Percentiles rank a stretch among this genome's conserved stretches.
Evolutionary conservation across 2,113 vertebrate species (phyloP).

Genomic region (Varanus salvator): DNA sequence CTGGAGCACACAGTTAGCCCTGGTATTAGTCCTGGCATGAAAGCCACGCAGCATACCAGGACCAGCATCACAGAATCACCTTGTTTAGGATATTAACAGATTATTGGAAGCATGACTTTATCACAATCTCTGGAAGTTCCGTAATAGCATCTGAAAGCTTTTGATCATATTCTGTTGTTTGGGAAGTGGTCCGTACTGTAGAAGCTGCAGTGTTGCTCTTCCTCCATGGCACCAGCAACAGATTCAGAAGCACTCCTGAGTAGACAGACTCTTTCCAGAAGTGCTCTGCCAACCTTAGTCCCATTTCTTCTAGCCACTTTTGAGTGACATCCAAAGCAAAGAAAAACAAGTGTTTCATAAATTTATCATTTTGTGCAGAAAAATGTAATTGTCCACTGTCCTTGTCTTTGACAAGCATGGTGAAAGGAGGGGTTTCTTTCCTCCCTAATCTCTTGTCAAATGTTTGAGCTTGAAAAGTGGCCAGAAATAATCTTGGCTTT

Average conservation of each 20-base stretch:
- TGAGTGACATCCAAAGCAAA: neutral
- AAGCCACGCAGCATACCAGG: conserved; percentile 36
- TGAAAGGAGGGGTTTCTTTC: neutral
- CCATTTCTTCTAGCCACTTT: neutral
- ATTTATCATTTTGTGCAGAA: neutral
- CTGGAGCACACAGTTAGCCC: too few relatives aligned
- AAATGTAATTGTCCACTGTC: neutral
- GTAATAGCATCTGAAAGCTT: neutral
- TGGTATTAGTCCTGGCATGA: neutral
- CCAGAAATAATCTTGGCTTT: conserved; percentile 30
- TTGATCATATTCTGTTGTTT: conserved; percentile 10
- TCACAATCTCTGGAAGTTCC: neutral
- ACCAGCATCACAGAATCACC: neutral
- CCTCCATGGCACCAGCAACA: neutral
- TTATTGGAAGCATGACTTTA: conserved; percentile 14
- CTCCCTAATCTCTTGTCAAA: neutral
- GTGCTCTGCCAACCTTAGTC: neutral
- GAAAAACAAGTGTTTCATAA: conserved; percentile 19
- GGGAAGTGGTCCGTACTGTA: neutral
- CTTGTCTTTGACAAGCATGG: conserved; percentile 6
- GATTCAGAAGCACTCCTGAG: neutral
- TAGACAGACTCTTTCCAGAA: neutral
- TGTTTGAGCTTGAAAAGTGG: neutral
- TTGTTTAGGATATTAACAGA: neutral
- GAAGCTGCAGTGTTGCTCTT: conserved; percentile 13